Percentiles rank a stretch among this genome's conserved stretches.
Evolutionary conservation across 2,113 vertebrate genomes (phyloP).

Genomic region (Saiga tatarica): DNA sequence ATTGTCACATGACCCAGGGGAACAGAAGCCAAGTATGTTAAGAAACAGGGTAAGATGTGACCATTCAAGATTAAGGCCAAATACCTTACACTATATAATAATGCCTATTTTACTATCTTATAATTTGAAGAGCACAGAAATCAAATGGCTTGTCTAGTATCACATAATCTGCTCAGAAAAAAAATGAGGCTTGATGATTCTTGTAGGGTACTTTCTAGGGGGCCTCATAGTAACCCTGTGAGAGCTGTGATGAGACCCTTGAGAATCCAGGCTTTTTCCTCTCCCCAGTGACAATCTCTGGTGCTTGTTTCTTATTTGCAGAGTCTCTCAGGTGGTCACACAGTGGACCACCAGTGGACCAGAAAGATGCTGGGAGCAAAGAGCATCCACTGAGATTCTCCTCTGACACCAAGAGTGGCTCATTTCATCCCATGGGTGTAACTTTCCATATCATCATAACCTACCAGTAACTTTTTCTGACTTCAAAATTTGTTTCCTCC

Average conservation of each 20-base stretch:
- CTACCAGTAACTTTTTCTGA: not conserved
- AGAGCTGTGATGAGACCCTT: not conserved
- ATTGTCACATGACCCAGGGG: not conserved
- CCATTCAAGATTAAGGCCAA: not conserved
- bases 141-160: not conserved
- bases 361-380: not conserved
- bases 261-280: not conserved
- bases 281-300: not conserved
- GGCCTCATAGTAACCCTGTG: not conserved
- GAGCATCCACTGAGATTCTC: not conserved
- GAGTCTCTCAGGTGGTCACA: not conserved
- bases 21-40: not conserved
- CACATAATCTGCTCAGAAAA: not conserved
- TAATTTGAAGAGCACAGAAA: not conserved
- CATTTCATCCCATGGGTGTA: not conserved
- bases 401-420: not conserved
- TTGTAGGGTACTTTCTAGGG: not conserved
- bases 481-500: not conserved
- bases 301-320: not conserved
- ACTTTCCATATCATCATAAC: not conserved
- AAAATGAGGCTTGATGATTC: not conserved
- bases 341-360: not conserved
- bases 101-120: not conserved
- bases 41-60: not conserved
- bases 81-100: not conserved